Conservation (phyloP, 2,888 invertebrate species). For the Nephrotoma flavescens region DNA sequence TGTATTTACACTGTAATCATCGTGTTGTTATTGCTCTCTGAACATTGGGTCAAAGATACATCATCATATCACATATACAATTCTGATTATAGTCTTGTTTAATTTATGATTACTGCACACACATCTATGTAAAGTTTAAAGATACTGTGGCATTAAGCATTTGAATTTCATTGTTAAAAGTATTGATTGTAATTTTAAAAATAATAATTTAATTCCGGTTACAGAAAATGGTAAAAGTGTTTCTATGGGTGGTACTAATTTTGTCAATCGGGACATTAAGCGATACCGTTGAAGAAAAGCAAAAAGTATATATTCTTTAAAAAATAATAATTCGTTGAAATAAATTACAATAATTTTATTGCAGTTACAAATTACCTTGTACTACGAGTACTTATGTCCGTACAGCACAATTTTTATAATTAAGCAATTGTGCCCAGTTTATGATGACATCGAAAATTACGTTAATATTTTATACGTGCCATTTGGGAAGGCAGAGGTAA, state of each 20-base stretch:
- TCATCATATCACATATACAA: too few species aligned
- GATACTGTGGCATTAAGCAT: too few species aligned
- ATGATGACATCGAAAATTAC: constrained; percentile 34
- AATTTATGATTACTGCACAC: too few species aligned
- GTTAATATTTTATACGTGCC: constrained; percentile 41
- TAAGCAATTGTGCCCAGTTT: constrained; percentile 37
- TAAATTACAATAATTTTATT: neutral
- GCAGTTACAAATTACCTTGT: constrained; percentile 38
- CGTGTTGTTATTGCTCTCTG: neutral
- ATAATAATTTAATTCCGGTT: too few species aligned
- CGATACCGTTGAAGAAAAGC: neutral
- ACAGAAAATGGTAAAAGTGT: neutral
- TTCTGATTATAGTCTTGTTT: too few species aligned
- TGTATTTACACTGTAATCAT: too few species aligned
- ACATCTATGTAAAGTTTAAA: too few species aligned
- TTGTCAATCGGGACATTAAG: neutral
- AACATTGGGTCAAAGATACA: neutral
- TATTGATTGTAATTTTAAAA: too few species aligned
- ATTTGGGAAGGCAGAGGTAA: constrained; percentile 48
- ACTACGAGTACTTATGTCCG: constrained; percentile 47
- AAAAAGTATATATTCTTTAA: neutral
- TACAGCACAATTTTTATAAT: constrained; percentile 42
- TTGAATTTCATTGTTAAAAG: neutral
- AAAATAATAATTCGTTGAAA: neutral
- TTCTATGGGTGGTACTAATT: neutral